A percentile compares a stretch with the other conserved stretches of the same genome.
phyloP scores from a whole-genome alignment of 2,113 vertebrate genomes.

The Ptychochromis oligacanthus region DNA sequence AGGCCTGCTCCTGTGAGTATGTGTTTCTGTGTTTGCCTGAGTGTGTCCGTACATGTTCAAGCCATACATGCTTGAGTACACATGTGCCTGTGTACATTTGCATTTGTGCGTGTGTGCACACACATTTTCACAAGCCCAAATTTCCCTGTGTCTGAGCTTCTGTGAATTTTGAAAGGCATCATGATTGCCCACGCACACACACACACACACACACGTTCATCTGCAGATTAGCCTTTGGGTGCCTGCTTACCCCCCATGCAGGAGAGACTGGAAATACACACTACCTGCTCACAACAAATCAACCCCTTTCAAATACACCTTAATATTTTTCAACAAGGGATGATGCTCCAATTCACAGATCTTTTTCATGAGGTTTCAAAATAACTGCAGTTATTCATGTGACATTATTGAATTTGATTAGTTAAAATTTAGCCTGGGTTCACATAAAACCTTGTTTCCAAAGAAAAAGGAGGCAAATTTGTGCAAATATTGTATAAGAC shows the following conservation, averaged over 20 bases:
- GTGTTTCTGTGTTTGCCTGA: slow-evolving; percentile 4
- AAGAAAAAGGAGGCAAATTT: slow-evolving; percentile 5
- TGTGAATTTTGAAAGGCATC: slow-evolving; percentile 59
- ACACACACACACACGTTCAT: slow-evolving; percentile 40
- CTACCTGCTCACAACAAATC: slow-evolving; percentile 45
- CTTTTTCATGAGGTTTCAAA: slow-evolving; percentile 32
- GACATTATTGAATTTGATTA: slow-evolving; percentile 3
- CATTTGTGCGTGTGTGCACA: background rate
- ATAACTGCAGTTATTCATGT: slow-evolving; percentile 7
- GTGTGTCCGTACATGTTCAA: slow-evolving; percentile 11
- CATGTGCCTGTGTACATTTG: background rate
- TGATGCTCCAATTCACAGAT: slow-evolving; percentile 20
- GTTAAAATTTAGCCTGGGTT: slow-evolving; percentile 19
- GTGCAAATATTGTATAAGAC: slow-evolving; percentile 21
- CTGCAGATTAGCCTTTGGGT: slow-evolving; percentile 65
- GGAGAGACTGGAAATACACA: slow-evolving; percentile 35
- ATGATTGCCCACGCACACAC: slow-evolving; percentile 60
- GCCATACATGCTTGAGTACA: background rate
- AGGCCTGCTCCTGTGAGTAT: slow-evolving; percentile 20
- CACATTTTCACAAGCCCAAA: background rate
- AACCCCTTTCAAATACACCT: slow-evolving; percentile 38
- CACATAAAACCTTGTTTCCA: slow-evolving; percentile 10
- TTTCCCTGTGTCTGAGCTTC: too few species aligned
- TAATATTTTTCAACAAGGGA: slow-evolving; percentile 43
- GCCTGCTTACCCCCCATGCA: slow-evolving; percentile 38